phyloP scores from a whole-genome alignment of 2,797 vertebrate species.

The Petrocephalus schoutedeni region DNA sequence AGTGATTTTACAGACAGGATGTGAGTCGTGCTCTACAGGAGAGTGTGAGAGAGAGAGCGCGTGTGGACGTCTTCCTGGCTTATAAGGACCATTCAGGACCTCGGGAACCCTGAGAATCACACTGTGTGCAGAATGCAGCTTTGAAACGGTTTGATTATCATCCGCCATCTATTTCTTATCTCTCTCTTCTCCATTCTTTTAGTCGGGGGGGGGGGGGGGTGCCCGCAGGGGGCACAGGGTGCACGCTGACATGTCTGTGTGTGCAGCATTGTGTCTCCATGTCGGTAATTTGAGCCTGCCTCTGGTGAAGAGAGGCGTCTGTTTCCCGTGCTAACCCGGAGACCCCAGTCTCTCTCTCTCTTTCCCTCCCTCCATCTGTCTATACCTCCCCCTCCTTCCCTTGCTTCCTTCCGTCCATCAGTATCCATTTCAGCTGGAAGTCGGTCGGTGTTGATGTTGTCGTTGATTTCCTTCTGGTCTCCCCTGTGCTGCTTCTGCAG shows the following conservation, averaged over 20 bases:
- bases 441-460: conserved; percentile 36
- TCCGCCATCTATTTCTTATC: background rate
- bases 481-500: conserved; percentile 43
- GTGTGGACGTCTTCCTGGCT: background rate
- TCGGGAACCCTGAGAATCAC: background rate
- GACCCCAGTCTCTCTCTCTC: background rate
- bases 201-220: background rate
- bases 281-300: conserved; percentile 6
- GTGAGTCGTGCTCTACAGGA: background rate
- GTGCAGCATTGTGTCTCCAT: conserved; percentile 2
- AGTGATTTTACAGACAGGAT: background rate
- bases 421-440: conserved; percentile 35
- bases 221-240: background rate
- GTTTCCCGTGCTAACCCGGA: background rate
- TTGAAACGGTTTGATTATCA: background rate
- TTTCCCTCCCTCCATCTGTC: background rate
- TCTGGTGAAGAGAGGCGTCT: conserved; percentile 14
- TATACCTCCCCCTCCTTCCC: background rate
- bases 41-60: background rate
- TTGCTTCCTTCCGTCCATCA: conserved; percentile 31
- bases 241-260: background rate
- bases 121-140: background rate
- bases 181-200: background rate
- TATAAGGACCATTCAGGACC: background rate
- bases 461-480: conserved; percentile 43